Evolutionary conservation across 1,140 invertebrate species (phyloP).

Genomic region (Melanaphis sacchari): DNA sequence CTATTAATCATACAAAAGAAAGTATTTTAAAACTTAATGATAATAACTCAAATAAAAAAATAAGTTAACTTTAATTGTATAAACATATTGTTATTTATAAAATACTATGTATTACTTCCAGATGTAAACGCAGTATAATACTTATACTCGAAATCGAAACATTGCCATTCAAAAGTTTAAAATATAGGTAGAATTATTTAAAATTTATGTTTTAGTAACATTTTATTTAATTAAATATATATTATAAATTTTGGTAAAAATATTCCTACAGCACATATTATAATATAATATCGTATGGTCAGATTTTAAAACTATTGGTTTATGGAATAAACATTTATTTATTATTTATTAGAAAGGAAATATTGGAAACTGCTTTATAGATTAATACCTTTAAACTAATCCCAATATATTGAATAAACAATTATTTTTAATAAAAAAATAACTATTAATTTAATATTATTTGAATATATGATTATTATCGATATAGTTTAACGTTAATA

Average conservation of each 20-base stretch:
- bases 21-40: not conserved
- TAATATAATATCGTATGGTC: no score
- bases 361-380: not conserved
- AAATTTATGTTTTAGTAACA: no score
- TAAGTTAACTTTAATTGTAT: not conserved
- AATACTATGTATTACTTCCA: not conserved
- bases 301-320: no score
- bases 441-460: no score
- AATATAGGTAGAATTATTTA: no score
- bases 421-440: not conserved
- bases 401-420: not conserved
- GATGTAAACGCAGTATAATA: not conserved
- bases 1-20: not conserved
- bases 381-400: not conserved
- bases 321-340: not conserved
- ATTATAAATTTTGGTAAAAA: no score
- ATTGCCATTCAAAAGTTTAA: no score
- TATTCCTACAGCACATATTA: no score
- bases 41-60: not conserved
- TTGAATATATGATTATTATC: no score
- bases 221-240: no score
- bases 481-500: no score
- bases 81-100: not conserved
- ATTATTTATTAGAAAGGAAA: fast-evolving
- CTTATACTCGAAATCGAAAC: not conserved